phyloP scores from a whole-genome alignment of 2,113 vertebrate genomes.

The Nymphicus hollandicus region DNA sequence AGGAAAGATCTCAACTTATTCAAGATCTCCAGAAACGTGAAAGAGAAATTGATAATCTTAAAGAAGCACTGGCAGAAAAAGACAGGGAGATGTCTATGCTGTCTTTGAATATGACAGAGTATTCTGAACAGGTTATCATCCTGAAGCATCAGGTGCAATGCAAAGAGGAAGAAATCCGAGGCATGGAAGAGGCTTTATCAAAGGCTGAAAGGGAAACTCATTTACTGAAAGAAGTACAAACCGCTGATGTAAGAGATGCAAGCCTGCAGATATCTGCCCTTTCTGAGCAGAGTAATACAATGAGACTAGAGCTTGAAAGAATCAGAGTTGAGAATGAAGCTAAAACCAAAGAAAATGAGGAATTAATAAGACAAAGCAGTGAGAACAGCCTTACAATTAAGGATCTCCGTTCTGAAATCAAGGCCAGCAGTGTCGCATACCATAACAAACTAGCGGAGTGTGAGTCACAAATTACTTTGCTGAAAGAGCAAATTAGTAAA shows the following conservation, averaged over 20 bases:
- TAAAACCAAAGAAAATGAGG: slow-evolving; percentile 74
- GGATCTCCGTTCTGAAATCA: slow-evolving; percentile 75
- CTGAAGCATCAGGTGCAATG: slow-evolving; percentile 77
- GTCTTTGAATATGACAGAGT: slow-evolving; percentile 74
- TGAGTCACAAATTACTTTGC: slow-evolving; percentile 72
- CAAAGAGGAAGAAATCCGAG: slow-evolving; percentile 81
- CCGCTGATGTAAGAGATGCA: slow-evolving; percentile 75
- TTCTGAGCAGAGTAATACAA: slow-evolving; percentile 68
- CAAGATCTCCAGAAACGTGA: slow-evolving; percentile 88
- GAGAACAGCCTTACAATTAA: slow-evolving; percentile 75
- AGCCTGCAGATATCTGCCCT: slow-evolving; percentile 74
- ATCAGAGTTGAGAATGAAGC: slow-evolving; percentile 64
- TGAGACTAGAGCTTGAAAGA: slow-evolving; percentile 71
- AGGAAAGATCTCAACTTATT: slow-evolving; percentile 86
- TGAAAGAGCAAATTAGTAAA: slow-evolving; percentile 77
- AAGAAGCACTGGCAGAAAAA: slow-evolving; percentile 80
- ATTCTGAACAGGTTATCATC: slow-evolving; percentile 77
- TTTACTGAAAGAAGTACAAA: slow-evolving; percentile 78
- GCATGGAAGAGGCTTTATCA: slow-evolving; percentile 71
- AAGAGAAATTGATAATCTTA: slow-evolving; percentile 85
- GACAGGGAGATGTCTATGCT: slow-evolving; percentile 81
- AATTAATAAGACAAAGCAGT: slow-evolving; percentile 71
- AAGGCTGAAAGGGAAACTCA: slow-evolving; percentile 76
- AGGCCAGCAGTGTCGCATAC: slow-evolving; percentile 65
- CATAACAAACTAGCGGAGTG: slow-evolving; percentile 73